Conservation (phyloP, 2,888 invertebrate species). For the Xanthorhoe spadicearia region DNA sequence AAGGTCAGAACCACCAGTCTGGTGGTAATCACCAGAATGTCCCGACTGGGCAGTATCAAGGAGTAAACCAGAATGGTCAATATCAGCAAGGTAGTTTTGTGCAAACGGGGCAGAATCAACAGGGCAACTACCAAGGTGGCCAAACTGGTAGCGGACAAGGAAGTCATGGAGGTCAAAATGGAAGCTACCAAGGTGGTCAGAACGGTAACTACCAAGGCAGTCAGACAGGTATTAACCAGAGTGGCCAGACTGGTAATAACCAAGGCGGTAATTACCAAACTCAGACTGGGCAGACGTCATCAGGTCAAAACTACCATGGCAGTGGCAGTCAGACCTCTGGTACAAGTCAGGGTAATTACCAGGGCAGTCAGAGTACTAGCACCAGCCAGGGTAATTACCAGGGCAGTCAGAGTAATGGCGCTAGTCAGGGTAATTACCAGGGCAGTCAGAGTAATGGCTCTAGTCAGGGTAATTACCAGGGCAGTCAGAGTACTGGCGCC, state of each 20-base stretch:
- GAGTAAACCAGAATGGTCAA: background rate
- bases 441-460: slow-evolving; percentile 1
- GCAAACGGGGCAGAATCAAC: background rate
- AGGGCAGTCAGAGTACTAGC: slow-evolving; percentile 25
- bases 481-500: slow-evolving; percentile 6
- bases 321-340: slow-evolving; percentile 7
- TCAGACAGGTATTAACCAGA: slow-evolving; percentile 36
- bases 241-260: slow-evolving; percentile 21
- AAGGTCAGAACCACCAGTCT: slow-evolving; percentile 30
- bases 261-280: slow-evolving; percentile 17
- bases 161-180: slow-evolving; percentile 15
- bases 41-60: slow-evolving; percentile 15
- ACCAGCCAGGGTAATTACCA: slow-evolving; percentile 18
- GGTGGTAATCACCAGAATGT: slow-evolving; percentile 35
- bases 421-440: slow-evolving; percentile 15
- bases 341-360: slow-evolving; percentile 12
- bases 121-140: slow-evolving; percentile 34
- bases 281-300: background rate
- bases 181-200: slow-evolving; percentile 30
- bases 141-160: slow-evolving; percentile 25
- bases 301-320: slow-evolving; percentile 15
- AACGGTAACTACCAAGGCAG: slow-evolving; percentile 33
- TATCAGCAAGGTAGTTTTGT: background rate
- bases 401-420: slow-evolving; percentile 1
- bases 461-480: slow-evolving; percentile 17